These are phyloP conservation scores for Isurus oxyrinchus DNA, from an alignment of 2,113 vertebrate genomes.

Conservation along the genomic window DNA sequence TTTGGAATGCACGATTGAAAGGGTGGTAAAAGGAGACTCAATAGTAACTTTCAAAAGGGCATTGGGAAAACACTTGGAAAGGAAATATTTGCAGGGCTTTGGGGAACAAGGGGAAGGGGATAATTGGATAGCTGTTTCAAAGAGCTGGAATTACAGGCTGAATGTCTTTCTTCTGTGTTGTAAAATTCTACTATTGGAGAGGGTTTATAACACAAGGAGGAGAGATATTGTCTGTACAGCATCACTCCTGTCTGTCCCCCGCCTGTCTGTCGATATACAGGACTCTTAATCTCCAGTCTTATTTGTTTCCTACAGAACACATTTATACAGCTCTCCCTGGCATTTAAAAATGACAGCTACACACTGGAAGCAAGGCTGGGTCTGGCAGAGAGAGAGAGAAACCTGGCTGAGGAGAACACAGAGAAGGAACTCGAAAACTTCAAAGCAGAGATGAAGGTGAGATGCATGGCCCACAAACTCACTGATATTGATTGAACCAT, in stretches of 20 bases:
- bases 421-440: slow-evolving; percentile 95
- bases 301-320: slow-evolving; percentile 72
- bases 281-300: not conserved
- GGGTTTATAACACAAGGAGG: not conserved
- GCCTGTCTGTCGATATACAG: not conserved
- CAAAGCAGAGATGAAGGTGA: slow-evolving; percentile 82
- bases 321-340: slow-evolving; percentile 92
- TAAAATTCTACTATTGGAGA: not conserved
- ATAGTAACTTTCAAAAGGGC: not conserved
- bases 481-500: not conserved
- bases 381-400: slow-evolving; percentile 88
- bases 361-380: slow-evolving; percentile 87
- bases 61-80: not conserved
- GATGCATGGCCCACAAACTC: not conserved
- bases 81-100: not conserved
- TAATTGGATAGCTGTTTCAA: not conserved
- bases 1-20: not conserved
- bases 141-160: not conserved
- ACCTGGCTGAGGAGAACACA: slow-evolving; percentile 85
- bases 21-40: not conserved
- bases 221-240: not conserved
- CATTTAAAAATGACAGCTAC: slow-evolving; percentile 97
- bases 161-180: not conserved
- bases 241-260: not conserved
- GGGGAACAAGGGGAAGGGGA: not conserved